Evolutionary conservation across 2,888 invertebrate genomes (phyloP).

Genomic region (Torymus texanus): DNA sequence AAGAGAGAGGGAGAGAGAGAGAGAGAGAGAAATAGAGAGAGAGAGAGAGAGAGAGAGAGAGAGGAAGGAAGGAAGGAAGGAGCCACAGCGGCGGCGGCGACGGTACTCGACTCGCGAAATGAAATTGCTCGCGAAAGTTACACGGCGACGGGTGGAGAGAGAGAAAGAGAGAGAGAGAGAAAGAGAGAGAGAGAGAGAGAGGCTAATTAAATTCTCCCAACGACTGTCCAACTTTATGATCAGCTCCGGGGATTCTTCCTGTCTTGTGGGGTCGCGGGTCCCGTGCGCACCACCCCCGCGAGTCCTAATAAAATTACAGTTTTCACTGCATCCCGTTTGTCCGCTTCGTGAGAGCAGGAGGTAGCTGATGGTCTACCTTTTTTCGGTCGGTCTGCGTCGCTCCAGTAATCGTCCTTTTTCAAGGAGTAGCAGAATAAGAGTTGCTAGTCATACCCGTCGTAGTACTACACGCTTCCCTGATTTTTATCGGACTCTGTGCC

Average conservation of each 20-base stretch:
- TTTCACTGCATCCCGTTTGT: slow-evolving; percentile 41
- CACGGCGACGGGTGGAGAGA: slow-evolving; percentile 42
- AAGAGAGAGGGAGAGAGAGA: slow-evolving; percentile 1
- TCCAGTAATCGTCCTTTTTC: too few relatives aligned
- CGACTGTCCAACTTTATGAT: slow-evolving; percentile 64
- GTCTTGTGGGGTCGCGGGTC: slow-evolving; percentile 1
- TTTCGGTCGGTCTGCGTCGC: not conserved
- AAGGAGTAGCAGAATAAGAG: not conserved
- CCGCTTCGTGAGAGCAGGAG: not conserved
- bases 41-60: not conserved
- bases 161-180: slow-evolving; percentile 16
- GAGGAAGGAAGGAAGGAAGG: slow-evolving; percentile 12
- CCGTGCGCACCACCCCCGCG: not conserved
- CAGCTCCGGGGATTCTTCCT: slow-evolving; percentile 56
- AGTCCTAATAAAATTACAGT: slow-evolving; percentile 55
- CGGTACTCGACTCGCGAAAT: slow-evolving; percentile 57
- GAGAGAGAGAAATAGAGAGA: not conserved
- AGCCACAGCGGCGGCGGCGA: not conserved
- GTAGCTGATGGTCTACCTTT: not conserved
- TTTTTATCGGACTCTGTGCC: slow-evolving; percentile 50
- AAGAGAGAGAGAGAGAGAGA: not conserved
- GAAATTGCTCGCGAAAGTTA: slow-evolving; percentile 64
- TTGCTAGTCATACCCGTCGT: slow-evolving; percentile 36
- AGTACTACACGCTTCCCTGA: slow-evolving; percentile 56
- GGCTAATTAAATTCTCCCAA: slow-evolving; percentile 65